Evolutionary conservation across 2,797 vertebrate species (phyloP), one percentile per base, ranked within the genome.

Genomic region (Spondyliosoma cantharus): DNA sequence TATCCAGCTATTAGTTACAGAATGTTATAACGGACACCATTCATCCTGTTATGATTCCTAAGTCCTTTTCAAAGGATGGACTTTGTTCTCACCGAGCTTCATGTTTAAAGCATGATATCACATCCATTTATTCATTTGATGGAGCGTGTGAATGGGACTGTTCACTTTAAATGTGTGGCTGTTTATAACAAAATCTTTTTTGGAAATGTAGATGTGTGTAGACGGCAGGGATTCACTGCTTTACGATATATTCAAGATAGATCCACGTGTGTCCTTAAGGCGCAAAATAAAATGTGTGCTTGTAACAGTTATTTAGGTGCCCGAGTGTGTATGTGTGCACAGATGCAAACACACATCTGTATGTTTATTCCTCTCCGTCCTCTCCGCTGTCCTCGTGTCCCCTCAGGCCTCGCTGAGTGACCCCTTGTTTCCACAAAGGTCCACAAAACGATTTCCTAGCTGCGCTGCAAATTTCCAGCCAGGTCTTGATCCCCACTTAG

Each of bases 401-500:
- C 86, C 84, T 87, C 72, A 61, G 89, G 85, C 78, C 71, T 76
- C 74, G 70, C 53, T 79, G 57, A 59, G 24, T 75, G 85, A 91
- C 86, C 89, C 73, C 71, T 74, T 86, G 69, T 87, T 86, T 90
- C 86, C 71, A 87, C 87, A 91, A 89, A 91, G 92, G 86, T 90
- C 85, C 84, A 85, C 82, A 86, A 87, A 89, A 75, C 80, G 81
- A 93, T 93, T 93, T 94, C 90, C 90, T 86, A 56, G 71, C n/a
- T 37, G 76, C 70, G 5, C 84, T 82, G 86, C 83, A 92, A 61
- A 93, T 92, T 89, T 93, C 87, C 86, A 90, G 86, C 88, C 86
- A 69, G 93, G 95, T 94, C 93, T 83, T 94, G 92, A 95, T 94
- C 94, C 91, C 92, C 90, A 95, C 93, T 94, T 95, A 93, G 89